Conservation (phyloP, 2,797 vertebrate species). For the Amblyopsis hoosieri region DNA sequence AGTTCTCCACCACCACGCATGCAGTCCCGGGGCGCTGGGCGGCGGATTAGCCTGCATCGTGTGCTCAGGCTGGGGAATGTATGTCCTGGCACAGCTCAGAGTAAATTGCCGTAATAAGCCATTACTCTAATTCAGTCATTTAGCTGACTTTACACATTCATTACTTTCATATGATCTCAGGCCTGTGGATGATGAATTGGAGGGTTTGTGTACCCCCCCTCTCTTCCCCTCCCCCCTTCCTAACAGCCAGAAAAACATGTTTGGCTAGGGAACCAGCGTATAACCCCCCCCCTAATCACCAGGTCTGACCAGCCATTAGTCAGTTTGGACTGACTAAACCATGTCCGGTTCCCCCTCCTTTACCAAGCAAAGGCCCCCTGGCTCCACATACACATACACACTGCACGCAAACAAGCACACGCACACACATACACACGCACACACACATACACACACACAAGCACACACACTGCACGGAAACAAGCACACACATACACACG, state of each 20-base stretch:
- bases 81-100: constrained; percentile 63
- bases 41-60: constrained; percentile 28
- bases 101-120: constrained; percentile 75
- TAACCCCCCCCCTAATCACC: constrained; percentile 57
- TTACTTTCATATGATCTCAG: constrained; percentile 64
- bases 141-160: constrained; percentile 74
- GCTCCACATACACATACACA: constrained; percentile 3
- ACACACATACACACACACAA: constrained; percentile 1
- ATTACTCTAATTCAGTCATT: constrained; percentile 73
- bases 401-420: not conserved
- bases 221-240: not conserved
- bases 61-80: constrained; percentile 49
- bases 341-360: constrained; percentile 45
- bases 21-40: constrained; percentile 4
- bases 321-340: constrained; percentile 58
- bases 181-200: constrained; percentile 64
- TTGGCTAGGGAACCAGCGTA: not conserved
- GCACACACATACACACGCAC: constrained; percentile 2
- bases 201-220: constrained; percentile 45
- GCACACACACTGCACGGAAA: too few species aligned
- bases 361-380: constrained; percentile 7
- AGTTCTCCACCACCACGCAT: constrained; percentile 19
- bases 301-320: constrained; percentile 64
- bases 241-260: not conserved
- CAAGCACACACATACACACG: constrained; percentile 5